Conservation (phyloP, 2,113 vertebrate genomes). For the Etheostoma spectabile region DNA sequence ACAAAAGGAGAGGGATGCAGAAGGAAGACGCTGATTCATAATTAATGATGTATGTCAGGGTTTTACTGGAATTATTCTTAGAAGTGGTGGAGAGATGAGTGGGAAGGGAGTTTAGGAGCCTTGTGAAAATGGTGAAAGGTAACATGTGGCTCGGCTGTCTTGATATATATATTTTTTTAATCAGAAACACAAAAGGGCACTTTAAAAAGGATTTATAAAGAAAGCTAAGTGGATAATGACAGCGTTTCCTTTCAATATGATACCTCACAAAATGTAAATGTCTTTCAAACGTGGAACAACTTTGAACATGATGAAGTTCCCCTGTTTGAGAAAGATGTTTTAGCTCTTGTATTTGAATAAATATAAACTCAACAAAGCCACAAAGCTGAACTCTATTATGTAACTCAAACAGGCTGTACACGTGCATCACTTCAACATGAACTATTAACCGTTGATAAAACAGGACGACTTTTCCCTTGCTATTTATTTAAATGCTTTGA, state of each 20-base stretch:
- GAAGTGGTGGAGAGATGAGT: not conserved
- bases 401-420: not conserved
- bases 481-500: not conserved
- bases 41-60: constrained; percentile 2
- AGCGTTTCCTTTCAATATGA: not conserved
- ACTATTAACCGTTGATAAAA: not conserved
- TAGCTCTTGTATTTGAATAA: not conserved
- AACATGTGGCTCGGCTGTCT: not conserved
- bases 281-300: not conserved
- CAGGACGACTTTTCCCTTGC: not conserved
- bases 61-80: not conserved
- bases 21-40: constrained; percentile 23
- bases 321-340: not conserved
- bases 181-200: constrained; percentile 5
- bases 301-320: not conserved
- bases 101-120: not conserved
- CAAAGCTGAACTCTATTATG: too few relatives aligned
- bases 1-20: not conserved
- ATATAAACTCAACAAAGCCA: too few relatives aligned
- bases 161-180: not conserved
- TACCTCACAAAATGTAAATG: not conserved
- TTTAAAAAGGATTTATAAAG: not conserved
- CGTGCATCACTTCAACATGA: too few relatives aligned
- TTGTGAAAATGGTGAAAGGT: constrained; percentile 14
- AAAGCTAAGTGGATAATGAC: not conserved